Evolutionary conservation across 2,888 invertebrate genomes (phyloP), one percentile per base, ranked within the genome.

Genomic region (Tryphoninae sp.): DNA sequence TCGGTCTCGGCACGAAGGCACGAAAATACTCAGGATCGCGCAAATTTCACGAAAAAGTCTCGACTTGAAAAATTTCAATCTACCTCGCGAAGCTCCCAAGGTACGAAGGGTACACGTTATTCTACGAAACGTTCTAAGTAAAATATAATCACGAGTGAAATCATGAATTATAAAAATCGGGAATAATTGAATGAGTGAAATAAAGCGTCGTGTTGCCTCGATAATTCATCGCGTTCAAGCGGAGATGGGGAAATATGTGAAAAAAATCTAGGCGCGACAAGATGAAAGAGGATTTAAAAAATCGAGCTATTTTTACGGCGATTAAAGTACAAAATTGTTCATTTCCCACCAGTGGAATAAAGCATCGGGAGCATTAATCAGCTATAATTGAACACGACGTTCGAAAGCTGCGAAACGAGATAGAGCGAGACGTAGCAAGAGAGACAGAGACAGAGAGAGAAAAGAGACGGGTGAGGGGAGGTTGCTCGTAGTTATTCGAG

Each of bases 351-450:
- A 33, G 82, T 64, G 40, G 64, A 77, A 82, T 80, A 74, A 77
- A 82, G 51, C 69, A 82, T 80, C 53, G 80, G 69, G 53, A 64
- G 79, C 82, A 80, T 82, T 82, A 80, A 82, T 82, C 83, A 80
- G 76, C 59, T 64, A 81, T 81, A 75, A 83, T 84, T 83, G 82
- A 82, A 80, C 76, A 72, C 64, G 74, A 83, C 75, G 62, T 80
- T 83, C 80, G 74, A 76, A 82, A 80, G 75, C 74, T 80, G 62
- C 51, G 61, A 42, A 64, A 65, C 65, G 76, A 76, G 68, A 62
- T 51, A 61, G 55, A 83, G 78, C 59, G 23, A 42, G 19, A 59
- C 4, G 19, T 13, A 45, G 58, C 55, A 49, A 69, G 59, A 9
- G 59, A 74, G 49, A 51, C 33, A 49, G 11, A 69, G 71, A 76